phyloP scores from a whole-genome alignment of 2,113 vertebrate genomes.

The Scalopus aquaticus region DNA sequence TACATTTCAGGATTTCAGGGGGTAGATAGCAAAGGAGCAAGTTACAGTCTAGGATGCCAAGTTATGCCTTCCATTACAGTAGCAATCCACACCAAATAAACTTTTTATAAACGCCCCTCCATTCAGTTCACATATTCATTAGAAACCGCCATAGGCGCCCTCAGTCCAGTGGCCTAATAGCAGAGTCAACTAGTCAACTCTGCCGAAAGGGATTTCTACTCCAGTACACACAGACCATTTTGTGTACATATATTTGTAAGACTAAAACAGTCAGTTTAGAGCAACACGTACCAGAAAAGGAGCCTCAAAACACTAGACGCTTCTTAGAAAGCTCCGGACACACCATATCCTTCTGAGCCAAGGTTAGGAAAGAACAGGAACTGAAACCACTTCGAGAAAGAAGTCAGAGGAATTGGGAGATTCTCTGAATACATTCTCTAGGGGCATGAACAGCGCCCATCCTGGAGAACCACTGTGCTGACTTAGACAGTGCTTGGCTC shows the following conservation, averaged over 20 bases:
- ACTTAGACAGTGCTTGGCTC: neutral
- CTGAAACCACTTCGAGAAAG: constrained; percentile 1
- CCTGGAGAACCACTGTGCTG: neutral
- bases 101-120: constrained; percentile 4
- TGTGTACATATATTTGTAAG: neutral
- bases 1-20: neutral
- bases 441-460: neutral
- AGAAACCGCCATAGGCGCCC: neutral
- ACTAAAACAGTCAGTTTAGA: constrained; percentile 10
- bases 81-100: neutral
- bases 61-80: neutral
- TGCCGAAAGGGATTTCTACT: constrained; percentile 1
- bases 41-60: neutral
- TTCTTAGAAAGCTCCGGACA: constrained; percentile 35
- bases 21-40: constrained; percentile 21
- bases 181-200: neutral
- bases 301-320: neutral
- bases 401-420: neutral
- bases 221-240: neutral
- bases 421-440: neutral
- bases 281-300: constrained; percentile 35
- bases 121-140: neutral
- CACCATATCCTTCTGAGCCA: neutral
- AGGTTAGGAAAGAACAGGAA: constrained; percentile 31
- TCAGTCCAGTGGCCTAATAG: neutral